Evolutionary conservation across 2,113 vertebrate species (phyloP).

Genomic region (Choloepus hoffmanni): DNA sequence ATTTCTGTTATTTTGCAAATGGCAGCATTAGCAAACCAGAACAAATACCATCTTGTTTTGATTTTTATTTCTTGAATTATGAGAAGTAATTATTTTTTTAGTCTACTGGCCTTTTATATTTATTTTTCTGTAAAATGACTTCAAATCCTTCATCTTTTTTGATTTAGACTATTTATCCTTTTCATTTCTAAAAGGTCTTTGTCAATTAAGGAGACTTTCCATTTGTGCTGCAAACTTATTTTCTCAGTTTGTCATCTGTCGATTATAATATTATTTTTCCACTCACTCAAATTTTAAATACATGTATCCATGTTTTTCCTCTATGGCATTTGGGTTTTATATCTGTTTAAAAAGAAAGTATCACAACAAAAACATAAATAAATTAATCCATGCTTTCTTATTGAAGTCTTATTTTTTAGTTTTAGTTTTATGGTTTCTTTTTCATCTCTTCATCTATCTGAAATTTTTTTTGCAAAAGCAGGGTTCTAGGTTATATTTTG

Average conservation of each 20-base stretch:
- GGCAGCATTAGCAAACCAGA: no score
- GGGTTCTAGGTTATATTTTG: not conserved
- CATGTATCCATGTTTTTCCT: slow-evolving; percentile 67
- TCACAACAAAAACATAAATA: slow-evolving; percentile 72
- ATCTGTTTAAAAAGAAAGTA: slow-evolving; percentile 79
- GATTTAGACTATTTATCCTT: slow-evolving; percentile 60
- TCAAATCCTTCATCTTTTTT: slow-evolving; percentile 69
- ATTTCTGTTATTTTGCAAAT: no score
- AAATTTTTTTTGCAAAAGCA: not conserved
- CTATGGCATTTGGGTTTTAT: slow-evolving; percentile 70
- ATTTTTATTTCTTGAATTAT: slow-evolving; percentile 48
- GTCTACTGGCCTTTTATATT: slow-evolving; percentile 65
- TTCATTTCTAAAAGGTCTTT: slow-evolving; percentile 72
- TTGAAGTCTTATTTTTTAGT: not conserved
- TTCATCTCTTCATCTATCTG: not conserved
- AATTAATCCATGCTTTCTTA: slow-evolving; percentile 70
- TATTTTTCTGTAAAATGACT: slow-evolving; percentile 72
- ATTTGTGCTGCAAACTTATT: slow-evolving; percentile 70
- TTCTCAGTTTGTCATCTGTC: slow-evolving; percentile 72
- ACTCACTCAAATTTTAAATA: slow-evolving; percentile 76
- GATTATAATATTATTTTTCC: slow-evolving; percentile 70
- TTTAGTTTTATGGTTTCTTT: not conserved
- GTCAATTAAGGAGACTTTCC: slow-evolving; percentile 70
- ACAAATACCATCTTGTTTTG: not conserved
- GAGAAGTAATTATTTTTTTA: slow-evolving; percentile 40